Conservation (phyloP, 2,888 invertebrate species). For the Odiellus spinosus region DNA sequence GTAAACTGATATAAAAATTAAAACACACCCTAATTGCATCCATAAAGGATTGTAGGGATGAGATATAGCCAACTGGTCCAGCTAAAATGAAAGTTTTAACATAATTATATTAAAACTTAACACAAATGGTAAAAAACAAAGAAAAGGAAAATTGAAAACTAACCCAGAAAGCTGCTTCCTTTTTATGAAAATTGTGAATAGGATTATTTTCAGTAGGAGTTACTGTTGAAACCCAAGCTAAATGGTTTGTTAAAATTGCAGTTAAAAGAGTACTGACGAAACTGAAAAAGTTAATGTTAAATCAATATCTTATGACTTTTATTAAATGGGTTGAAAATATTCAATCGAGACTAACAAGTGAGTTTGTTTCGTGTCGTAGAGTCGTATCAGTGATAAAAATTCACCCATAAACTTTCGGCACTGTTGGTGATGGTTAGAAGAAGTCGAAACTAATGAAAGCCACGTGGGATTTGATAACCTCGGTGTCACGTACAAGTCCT, state of each 20-base stretch:
- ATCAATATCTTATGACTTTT: not conserved
- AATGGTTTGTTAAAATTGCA: constrained; percentile 70
- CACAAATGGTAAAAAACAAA: too few species aligned
- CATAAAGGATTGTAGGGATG: constrained; percentile 74
- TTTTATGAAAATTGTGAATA: constrained; percentile 28
- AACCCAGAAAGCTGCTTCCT: constrained; percentile 33
- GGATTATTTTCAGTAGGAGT: constrained; percentile 32
- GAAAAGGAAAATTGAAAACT: constrained; percentile 3
- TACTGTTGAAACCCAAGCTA: constrained; percentile 78
- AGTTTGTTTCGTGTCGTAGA: not conserved
- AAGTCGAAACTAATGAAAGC: not conserved
- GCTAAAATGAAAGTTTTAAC: constrained; percentile 24
- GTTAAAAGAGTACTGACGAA: constrained; percentile 78
- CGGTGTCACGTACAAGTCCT: not conserved
- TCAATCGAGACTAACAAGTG: not conserved
- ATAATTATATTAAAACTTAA: not conserved
- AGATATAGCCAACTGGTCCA: constrained; percentile 38
- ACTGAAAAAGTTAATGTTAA: constrained; percentile 46
- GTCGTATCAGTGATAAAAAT: not conserved
- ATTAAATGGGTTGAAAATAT: not conserved
- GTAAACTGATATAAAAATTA: constrained; percentile 12
- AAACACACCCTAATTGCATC: constrained; percentile 55
- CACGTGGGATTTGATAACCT: not conserved
- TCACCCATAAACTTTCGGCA: not conserved
- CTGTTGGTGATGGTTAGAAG: not conserved